A percentile compares a stretch with the other conserved stretches of the same genome.
Evolutionary conservation across 2,888 invertebrate genomes (phyloP).

Genomic region (Liodrosophila aerea): DNA sequence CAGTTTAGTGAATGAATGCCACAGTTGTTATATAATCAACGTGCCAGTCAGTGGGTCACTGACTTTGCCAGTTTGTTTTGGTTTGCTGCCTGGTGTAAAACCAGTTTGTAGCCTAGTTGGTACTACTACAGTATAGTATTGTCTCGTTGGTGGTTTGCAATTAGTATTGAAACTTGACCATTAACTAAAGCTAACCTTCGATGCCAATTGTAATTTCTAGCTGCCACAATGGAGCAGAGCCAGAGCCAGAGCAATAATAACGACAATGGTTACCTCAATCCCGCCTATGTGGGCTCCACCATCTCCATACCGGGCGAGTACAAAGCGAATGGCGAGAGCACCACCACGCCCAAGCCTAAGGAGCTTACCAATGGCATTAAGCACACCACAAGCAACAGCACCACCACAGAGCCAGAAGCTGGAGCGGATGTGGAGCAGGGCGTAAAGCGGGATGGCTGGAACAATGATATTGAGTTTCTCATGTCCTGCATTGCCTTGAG

Average conservation of each 20-base stretch:
- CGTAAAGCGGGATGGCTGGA: constrained; percentile 83
- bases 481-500: constrained; percentile 85
- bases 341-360: constrained; percentile 8
- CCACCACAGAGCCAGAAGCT: not conserved
- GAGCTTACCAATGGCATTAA: constrained; percentile 20
- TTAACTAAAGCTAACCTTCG: constrained; percentile 28
- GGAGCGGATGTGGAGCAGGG: constrained; percentile 24
- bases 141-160: constrained; percentile 21
- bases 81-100: constrained; percentile 3
- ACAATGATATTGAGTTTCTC: constrained; percentile 85
- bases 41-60: constrained; percentile 72
- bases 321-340: constrained; percentile 34
- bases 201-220: constrained; percentile 27
- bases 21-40: constrained; percentile 57
- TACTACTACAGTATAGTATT: not conserved
- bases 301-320: constrained; percentile 70
- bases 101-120: constrained; percentile 24
- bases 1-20: constrained; percentile 56
- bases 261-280: constrained; percentile 66
- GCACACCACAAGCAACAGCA: constrained; percentile 3
- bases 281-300: constrained; percentile 67
- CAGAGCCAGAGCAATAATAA: constrained; percentile 23
- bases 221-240: constrained; percentile 38
- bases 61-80: constrained; percentile 43
- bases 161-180: constrained; percentile 67